Conservation (phyloP, 2,888 invertebrate species). For the Lasioglossum calceatum region DNA sequence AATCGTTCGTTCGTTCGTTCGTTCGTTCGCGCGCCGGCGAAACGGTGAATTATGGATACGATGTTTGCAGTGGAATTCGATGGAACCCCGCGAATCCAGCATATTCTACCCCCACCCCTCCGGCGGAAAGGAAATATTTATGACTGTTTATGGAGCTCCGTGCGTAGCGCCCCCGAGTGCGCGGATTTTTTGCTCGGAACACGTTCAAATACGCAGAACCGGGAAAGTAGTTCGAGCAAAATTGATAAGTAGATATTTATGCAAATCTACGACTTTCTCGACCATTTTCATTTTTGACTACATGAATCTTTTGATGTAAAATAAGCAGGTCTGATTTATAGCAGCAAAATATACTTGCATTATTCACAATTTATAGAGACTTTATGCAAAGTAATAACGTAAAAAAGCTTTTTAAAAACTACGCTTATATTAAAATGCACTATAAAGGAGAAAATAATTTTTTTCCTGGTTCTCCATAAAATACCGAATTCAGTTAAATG, state of each 20-base stretch:
- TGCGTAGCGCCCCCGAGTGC: background rate
- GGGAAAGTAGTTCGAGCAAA: background rate
- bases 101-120: background rate
- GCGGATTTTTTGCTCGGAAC: background rate
- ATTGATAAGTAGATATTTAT: background rate
- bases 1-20: conserved; percentile 22
- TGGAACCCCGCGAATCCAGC: background rate
- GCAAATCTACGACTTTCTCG: background rate
- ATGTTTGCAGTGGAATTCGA: background rate
- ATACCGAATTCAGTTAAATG: too few relatives aligned
- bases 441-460: too few relatives aligned
- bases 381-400: background rate
- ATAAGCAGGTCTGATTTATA: too few relatives aligned
- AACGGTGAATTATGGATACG: conserved; percentile 9
- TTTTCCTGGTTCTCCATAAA: too few relatives aligned
- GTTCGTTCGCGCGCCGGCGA: background rate
- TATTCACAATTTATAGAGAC: background rate
- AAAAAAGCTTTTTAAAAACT: too few relatives aligned
- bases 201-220: background rate
- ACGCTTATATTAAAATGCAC: too few relatives aligned
- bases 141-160: background rate
- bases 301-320: too few relatives aligned
- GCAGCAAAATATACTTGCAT: background rate
- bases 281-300: too few relatives aligned
- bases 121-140: background rate